A percentile compares a stretch with the other conserved stretches of the same genome.
Evolutionary conservation across 2,113 vertebrate genomes (phyloP).

Genomic region (Himantopus leucocephalus): DNA sequence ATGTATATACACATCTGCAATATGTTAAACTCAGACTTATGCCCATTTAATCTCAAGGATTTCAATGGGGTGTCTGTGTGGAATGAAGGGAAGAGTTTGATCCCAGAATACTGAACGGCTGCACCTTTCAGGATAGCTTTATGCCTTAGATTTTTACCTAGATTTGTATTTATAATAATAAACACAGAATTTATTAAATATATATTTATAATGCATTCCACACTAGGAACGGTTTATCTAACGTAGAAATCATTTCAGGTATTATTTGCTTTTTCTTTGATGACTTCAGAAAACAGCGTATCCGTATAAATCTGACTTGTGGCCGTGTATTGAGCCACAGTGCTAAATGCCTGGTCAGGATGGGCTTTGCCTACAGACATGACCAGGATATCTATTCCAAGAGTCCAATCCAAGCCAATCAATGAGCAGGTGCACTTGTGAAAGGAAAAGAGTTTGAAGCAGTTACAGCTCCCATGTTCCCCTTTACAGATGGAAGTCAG

Average conservation of each 20-base stretch:
- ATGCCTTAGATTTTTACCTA: not conserved
- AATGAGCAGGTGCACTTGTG: not conserved
- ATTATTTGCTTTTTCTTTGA: not conserved
- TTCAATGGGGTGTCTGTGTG: slow-evolving; percentile 24
- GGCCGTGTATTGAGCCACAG: not conserved
- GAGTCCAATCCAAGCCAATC: not conserved
- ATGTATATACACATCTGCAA: slow-evolving; percentile 45
- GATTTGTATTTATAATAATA: not conserved
- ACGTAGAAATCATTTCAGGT: not conserved
- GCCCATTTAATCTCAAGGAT: slow-evolving; percentile 7
- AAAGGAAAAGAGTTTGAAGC: not conserved
- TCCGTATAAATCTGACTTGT: not conserved
- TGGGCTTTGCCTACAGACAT: not conserved
- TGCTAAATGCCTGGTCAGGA: not conserved
- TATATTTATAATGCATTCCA: not conserved
- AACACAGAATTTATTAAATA: not conserved
- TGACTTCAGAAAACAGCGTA: not conserved
- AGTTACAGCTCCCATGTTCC: not conserved
- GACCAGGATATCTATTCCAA: not conserved
- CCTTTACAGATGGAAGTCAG: not conserved
- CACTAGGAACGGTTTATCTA: not conserved
- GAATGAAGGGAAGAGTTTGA: slow-evolving; percentile 21
- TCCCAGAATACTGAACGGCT: not conserved
- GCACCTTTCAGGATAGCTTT: not conserved
- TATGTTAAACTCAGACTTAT: slow-evolving; percentile 36